These are phyloP conservation scores for Hystrix cristata DNA, from an alignment of 2,113 vertebrate species.

Conservation along the genomic window DNA sequence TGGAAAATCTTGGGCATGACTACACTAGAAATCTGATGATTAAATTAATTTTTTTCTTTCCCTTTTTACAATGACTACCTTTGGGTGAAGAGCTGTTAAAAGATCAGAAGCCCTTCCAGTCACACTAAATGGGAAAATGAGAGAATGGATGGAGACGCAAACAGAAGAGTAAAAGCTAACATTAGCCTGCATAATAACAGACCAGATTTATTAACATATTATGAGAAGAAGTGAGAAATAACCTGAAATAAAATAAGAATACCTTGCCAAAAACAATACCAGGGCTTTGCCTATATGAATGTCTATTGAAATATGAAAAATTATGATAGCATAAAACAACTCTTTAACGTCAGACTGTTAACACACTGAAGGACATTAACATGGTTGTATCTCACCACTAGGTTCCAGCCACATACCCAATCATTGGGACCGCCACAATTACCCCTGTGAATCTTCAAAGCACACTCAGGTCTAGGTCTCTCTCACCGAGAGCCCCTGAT, in stretches of 20 bases:
- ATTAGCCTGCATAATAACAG: conserved; percentile 13
- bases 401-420: background rate
- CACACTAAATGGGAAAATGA: conserved; percentile 45
- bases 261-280: background rate
- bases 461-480: background rate
- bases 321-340: background rate
- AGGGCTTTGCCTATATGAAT: background rate
- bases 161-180: conserved; percentile 32
- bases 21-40: background rate
- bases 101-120: conserved; percentile 30
- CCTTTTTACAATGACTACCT: conserved; percentile 16
- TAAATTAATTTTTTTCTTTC: conserved; percentile 31
- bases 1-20: conserved; percentile 35
- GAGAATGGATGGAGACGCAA: background rate
- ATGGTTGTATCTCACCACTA: background rate
- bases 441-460: background rate
- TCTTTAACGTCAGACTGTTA: background rate
- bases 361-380: background rate
- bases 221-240: conserved; percentile 52
- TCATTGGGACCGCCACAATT: background rate
- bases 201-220: background rate
- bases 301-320: background rate
- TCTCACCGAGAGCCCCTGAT: background rate
- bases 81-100: conserved; percentile 54
- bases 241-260: background rate